Evolutionary conservation across 1,140 invertebrate species (phyloP).

Genomic region (silkworm (Bombyx mori)): ASM3026992v2 NC_085110.1:5234501-5235000

Average conservation of each 20-base stretch:
- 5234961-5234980: background rate
- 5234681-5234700: constrained; percentile 40
- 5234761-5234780: constrained; percentile 62
- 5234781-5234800: constrained; percentile 31
- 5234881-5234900: too few species aligned
- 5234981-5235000: background rate
- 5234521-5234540: too few species aligned
- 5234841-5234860: too few species aligned
- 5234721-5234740: constrained; percentile 41
- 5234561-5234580: too few species aligned
- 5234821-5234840: constrained; percentile 1
- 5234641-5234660: constrained; percentile 59
- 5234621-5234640: constrained; percentile 45
- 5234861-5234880: too few species aligned
- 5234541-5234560: too few species aligned
- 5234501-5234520: too few species aligned
- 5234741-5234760: constrained; percentile 67
- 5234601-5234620: constrained; percentile 30
- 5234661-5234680: constrained; percentile 55
- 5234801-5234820: constrained; percentile 8
- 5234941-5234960: background rate
- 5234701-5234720: constrained; percentile 48
- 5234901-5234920: background rate
- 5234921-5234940: background rate
- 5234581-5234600: background rate